Conservation (phyloP, 2,797 vertebrate genomes). For the Miichthys miiuy region DNA sequence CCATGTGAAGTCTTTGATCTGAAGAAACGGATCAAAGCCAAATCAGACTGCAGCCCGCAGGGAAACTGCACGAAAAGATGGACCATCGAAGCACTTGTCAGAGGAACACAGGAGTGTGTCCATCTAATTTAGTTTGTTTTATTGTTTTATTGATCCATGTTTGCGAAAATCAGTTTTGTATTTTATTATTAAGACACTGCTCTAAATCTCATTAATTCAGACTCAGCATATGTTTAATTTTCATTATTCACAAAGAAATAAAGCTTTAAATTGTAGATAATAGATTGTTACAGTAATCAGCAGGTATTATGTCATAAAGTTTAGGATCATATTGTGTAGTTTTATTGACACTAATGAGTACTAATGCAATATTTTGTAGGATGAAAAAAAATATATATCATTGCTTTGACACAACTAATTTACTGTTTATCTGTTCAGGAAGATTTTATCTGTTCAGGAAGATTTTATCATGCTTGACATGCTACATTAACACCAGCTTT, state of each 20-base stretch:
- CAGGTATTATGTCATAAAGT: not conserved
- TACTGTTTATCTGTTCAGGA: not conserved
- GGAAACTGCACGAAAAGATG: conserved; percentile 39
- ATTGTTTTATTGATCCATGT: conserved; percentile 32
- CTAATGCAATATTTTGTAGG: not conserved
- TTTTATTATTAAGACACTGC: conserved; percentile 1
- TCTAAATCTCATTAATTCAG: not conserved
- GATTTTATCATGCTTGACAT: not conserved
- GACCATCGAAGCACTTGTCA: conserved; percentile 43
- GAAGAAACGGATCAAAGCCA: conserved; percentile 62
- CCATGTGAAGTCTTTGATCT: conserved; percentile 56
- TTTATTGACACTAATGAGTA: not conserved
- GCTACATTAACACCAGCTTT: not conserved
- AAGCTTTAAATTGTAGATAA: too few species aligned
- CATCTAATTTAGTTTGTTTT: conserved; percentile 19
- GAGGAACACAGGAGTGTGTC: conserved; percentile 30
- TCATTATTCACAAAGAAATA: not conserved
- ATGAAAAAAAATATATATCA: not conserved
- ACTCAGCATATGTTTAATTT: not conserved
- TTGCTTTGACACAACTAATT: not conserved
- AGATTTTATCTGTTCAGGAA: too few species aligned
- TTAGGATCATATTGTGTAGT: not conserved
- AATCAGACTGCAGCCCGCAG: conserved; percentile 32
- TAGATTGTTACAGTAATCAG: not conserved
- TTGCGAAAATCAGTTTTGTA: conserved; percentile 10